Evolutionary conservation across 2,113 vertebrate genomes (phyloP).

Genomic region (Amazona vittata): DNA sequence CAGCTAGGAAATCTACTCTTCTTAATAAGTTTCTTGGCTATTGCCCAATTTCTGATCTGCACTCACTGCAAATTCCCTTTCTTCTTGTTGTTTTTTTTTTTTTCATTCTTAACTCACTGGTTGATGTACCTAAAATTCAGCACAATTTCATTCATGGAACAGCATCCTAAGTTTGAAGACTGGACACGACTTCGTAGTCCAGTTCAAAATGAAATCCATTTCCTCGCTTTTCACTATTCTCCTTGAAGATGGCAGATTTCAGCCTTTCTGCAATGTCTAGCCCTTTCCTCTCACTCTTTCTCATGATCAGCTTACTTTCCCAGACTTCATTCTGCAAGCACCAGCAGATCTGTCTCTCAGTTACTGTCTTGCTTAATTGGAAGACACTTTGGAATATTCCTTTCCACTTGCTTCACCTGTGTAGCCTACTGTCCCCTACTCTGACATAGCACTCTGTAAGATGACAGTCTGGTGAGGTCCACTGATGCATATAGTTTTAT

Average conservation of each 20-base stretch:
- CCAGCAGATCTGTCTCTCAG: not conserved
- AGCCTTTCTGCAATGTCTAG: not conserved
- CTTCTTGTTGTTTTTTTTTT: not conserved
- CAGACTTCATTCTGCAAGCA: not conserved
- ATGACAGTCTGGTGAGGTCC: not conserved
- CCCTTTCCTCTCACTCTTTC: not conserved
- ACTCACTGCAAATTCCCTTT: not conserved
- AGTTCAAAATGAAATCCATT: not conserved
- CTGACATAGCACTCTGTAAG: rapidly evolving
- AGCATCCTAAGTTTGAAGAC: not conserved
- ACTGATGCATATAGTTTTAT: not conserved
- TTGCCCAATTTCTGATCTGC: not conserved
- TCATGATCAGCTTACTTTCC: not conserved
- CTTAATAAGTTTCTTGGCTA: not conserved
- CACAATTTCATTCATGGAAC: not conserved
- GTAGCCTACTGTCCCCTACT: not conserved
- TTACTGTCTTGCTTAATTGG: not conserved
- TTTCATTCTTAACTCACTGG: not conserved
- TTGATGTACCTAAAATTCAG: not conserved
- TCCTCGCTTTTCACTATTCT: not conserved
- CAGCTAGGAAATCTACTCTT: not conserved
- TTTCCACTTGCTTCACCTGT: not conserved
- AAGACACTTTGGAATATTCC: not conserved
- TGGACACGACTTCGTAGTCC: not conserved
- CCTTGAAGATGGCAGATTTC: not conserved